Conservation (phyloP, 1,140 invertebrate species). For the Microvelia longipes region DNA sequence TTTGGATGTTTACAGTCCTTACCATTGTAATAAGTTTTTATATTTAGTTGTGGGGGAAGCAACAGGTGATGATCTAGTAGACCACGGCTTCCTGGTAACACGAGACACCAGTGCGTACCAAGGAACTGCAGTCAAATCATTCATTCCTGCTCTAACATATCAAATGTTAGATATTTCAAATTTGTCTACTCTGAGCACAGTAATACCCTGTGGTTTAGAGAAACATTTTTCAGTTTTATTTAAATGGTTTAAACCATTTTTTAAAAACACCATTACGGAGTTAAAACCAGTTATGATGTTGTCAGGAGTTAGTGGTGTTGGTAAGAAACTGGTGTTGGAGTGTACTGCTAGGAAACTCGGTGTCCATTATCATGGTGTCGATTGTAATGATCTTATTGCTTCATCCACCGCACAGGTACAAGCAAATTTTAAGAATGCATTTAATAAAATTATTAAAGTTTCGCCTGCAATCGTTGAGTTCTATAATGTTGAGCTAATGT, state of each 20-base stretch:
- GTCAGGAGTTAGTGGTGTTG: slow-evolving; percentile 9
- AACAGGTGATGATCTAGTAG: not conserved
- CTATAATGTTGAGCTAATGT: slow-evolving; percentile 10
- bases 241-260: slow-evolving; percentile 9
- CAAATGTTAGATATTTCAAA: not conserved
- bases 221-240: not conserved
- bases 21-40: not conserved
- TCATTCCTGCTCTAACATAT: not conserved
- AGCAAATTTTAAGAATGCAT: slow-evolving; percentile 4
- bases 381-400: slow-evolving; percentile 11
- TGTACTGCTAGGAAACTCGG: not conserved
- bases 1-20: not conserved
- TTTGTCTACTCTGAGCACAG: not conserved
- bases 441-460: not conserved
- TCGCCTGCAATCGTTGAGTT: slow-evolving; percentile 7
- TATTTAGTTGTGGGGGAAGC: slow-evolving; percentile 5
- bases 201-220: slow-evolving; percentile 4
- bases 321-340: slow-evolving; percentile 9
- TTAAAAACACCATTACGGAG: slow-evolving; percentile 3
- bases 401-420: slow-evolving; percentile 5
- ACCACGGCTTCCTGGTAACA: not conserved
- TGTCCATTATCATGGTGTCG: slow-evolving; percentile 6
- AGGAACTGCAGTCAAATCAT: not conserved
- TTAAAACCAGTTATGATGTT: slow-evolving; percentile 9
- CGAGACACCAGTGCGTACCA: not conserved